Percentiles rank a stretch among this genome's conserved stretches.
phyloP scores from a whole-genome alignment of 2,797 vertebrate genomes.

The Malurus leucopterus region DNA sequence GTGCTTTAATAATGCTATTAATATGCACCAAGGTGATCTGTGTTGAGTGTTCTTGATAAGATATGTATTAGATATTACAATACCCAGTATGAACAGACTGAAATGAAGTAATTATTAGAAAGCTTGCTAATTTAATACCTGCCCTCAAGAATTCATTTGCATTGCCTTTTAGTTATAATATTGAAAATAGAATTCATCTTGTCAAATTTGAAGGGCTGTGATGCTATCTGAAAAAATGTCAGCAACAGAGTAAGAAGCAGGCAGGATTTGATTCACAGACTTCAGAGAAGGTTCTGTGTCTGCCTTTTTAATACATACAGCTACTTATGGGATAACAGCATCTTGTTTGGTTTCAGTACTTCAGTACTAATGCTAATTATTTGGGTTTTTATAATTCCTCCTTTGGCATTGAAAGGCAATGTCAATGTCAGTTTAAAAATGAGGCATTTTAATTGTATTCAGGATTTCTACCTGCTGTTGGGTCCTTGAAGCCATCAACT shows the following conservation, averaged over 20 bases:
- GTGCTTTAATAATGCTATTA: conserved; percentile 25
- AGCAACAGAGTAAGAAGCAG: neutral
- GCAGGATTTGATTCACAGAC: neutral
- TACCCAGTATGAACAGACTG: neutral
- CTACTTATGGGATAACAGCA: neutral
- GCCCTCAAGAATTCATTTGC: neutral
- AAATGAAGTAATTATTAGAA: conserved; percentile 9
- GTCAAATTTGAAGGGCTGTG: neutral
- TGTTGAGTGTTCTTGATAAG: neutral
- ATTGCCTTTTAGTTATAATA: neutral
- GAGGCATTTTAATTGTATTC: neutral
- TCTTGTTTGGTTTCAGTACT: neutral
- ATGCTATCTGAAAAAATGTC: neutral
- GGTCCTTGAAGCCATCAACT: neutral
- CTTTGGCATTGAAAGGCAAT: neutral
- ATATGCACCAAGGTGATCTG: neutral
- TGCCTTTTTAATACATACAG: neutral
- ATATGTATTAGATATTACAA: neutral
- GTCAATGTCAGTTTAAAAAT: neutral
- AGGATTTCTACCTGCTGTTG: neutral
- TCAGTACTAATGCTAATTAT: neutral
- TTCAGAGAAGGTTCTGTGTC: neutral
- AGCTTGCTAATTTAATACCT: neutral
- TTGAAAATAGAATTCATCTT: neutral
- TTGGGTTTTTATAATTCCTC: neutral